Evolutionary conservation across 1,140 invertebrate genomes (phyloP), one percentile per base, ranked within the genome.

Genomic region (Condylostylus longicornis): DNA sequence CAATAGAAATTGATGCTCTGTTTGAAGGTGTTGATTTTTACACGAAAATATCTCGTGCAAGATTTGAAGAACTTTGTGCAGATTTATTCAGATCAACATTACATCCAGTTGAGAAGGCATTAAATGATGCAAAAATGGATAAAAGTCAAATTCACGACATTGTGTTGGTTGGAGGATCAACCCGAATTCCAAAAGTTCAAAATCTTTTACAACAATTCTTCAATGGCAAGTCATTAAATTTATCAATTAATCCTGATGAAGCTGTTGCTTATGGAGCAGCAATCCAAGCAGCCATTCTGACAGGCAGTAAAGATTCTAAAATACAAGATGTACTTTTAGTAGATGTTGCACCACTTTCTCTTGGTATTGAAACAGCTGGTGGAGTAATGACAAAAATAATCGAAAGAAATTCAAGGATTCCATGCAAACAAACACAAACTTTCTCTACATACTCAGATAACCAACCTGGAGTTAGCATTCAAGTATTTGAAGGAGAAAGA

Each of bases 21-120:
- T 90, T 79, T 51, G 91, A 97, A 56, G 93, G 91, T 33, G 81
- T 91, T 37, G 93, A 97, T 57, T 95, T 95, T 65, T 94, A 96
- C 63, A 91, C 89, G 0, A 84, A 78, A 10, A 85, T 97, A 46
- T 91, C 89, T n/a, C 70, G 91, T 25, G 93, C 93, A 27, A 74
- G 86, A 43, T 95, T 95, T 50, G 90, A 95, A 60, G 89, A 95
- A 59, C 69, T 98, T 31, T 89, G 88, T 54, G 79, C 83, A 9
- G 91, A 97, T 62, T 70, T 97, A 8, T 97, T 86, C 68, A 65
- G 80, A 14, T 72, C 79, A n/a, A 95, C 91, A 17, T 74, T 97
- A 64, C 86, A 94, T 40, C 91, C 91, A 1, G 90, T 97, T 0
- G 89, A 94, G 51, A 94, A 95, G 58, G 79, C 90, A 0, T 61